These are phyloP conservation scores for Philotrypesis tridentata DNA, from an alignment of 1,140 invertebrate genomes.

Conservation along the genomic window DNA sequence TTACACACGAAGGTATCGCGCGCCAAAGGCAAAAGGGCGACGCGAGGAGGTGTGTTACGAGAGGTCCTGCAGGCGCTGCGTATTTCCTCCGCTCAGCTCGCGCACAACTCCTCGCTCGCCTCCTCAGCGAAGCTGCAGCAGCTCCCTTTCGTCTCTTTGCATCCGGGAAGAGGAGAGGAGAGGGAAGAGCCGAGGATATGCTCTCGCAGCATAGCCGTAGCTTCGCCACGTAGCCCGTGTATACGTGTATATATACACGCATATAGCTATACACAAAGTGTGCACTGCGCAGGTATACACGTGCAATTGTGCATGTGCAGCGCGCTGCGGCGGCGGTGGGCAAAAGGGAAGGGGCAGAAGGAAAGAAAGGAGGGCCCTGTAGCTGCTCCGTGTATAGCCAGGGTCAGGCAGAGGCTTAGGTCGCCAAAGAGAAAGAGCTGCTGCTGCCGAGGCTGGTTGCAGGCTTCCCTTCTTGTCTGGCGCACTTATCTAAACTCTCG, in stretches of 20 bases:
- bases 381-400: background rate
- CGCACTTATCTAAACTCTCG: conserved; percentile 47
- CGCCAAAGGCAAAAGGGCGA: conserved; percentile 56
- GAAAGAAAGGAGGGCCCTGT: conserved; percentile 33
- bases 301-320: background rate
- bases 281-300: background rate
- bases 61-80: background rate
- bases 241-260: too few species aligned
- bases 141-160: conserved; percentile 62
- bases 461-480: conserved; percentile 38
- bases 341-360: conserved; percentile 28
- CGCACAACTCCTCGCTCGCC: conserved; percentile 20
- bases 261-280: background rate
- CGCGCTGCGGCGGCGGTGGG: too few species aligned
- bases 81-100: background rate
- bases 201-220: too few species aligned
- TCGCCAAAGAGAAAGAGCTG: conserved; percentile 23
- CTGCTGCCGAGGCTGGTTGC: background rate
- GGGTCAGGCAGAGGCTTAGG: conserved; percentile 34
- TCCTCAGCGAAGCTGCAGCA: too few species aligned
- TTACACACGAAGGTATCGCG: conserved; percentile 51
- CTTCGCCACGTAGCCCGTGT: too few species aligned
- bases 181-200: conserved; percentile 25
- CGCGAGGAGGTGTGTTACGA: conserved; percentile 60
- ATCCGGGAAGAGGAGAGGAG: conserved; percentile 55